Evolutionary conservation across 2,888 invertebrate species (phyloP), one percentile per base, ranked within the genome.

Genomic region (Prosopocoilus inquinatus): DNA sequence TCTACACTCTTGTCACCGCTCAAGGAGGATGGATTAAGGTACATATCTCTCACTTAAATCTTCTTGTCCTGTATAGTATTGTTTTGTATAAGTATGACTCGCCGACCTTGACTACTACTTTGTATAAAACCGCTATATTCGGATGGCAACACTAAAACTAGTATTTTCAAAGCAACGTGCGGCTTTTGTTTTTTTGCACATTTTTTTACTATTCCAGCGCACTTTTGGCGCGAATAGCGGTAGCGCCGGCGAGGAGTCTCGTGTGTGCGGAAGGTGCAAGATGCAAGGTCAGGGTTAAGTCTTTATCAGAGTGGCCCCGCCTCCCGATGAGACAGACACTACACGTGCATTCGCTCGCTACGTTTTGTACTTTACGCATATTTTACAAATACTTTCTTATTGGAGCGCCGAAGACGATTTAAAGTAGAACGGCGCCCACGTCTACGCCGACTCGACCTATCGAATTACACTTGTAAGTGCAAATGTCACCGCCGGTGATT

Each of bases 1-100:
- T 98, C 66, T 98, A 97, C 79, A 88, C 87, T 68, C 84, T 94
- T 73, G 97, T 98, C 49, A 94, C 92, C 67, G 88, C 89, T 62
- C 84, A 91, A 70, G 97, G 97, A 67, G 98, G 98, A 68, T 91
- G 96, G 84, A 86, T 93, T 67, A 97, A 94, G 89, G 97, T 96
- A 78, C 80, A 77, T 52, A 35, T 49, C 16, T 11, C 12, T 47
- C 34, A 36, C 28, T n/a, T 44, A 16, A n/a, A 36, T 47, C 45
- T 16, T 33, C 9, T 28, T 28, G 20, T 3, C 20, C 20, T n/a
- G 4, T 57, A 47, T 57, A 28, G 5, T 5, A 49, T 46, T 43
- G 45, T 46, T 47, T 53, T 47, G 50, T 50, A 50, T 47, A 55
- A 55, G 55, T 28, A 28, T 28, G 20, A 28, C 20, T 53, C 55